Percentiles rank a stretch among this genome's conserved stretches.
Conservation (phyloP, 2,888 invertebrate species). For the Tachina lurida region DNA sequence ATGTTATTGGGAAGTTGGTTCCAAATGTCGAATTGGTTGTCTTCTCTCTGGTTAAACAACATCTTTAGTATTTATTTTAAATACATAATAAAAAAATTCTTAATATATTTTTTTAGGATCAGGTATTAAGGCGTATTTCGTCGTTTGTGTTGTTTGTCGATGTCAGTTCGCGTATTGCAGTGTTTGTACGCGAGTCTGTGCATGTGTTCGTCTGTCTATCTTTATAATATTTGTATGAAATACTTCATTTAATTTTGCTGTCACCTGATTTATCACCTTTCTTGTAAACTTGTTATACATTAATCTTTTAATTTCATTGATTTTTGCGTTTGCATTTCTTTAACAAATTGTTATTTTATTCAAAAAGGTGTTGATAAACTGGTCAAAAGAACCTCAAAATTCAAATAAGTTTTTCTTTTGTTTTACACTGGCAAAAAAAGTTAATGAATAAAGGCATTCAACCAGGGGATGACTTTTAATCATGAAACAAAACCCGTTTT, state of each 20-base stretch:
- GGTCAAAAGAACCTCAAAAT: slow-evolving; percentile 29
- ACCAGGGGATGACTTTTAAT: slow-evolving; percentile 8
- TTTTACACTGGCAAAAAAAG: neutral
- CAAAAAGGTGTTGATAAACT: slow-evolving; percentile 48
- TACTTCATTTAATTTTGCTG: slow-evolving; percentile 83
- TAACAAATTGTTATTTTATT: slow-evolving; percentile 57
- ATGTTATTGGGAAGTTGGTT: slow-evolving; percentile 66
- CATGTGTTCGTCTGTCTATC: slow-evolving; percentile 35
- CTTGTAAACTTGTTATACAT: slow-evolving; percentile 78
- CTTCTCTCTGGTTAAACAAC: slow-evolving; percentile 70
- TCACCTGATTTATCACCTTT: slow-evolving; percentile 83
- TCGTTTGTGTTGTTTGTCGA: slow-evolving; percentile 19
- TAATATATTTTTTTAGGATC: slow-evolving; percentile 32
- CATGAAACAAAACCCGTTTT: slow-evolving; percentile 13
- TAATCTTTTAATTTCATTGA: slow-evolving; percentile 79
- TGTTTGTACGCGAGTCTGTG: slow-evolving; percentile 22
- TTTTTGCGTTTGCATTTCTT: slow-evolving; percentile 72
- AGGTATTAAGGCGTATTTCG: slow-evolving; percentile 57
- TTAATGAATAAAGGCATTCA: slow-evolving; percentile 3
- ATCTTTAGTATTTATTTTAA: slow-evolving; percentile 67
- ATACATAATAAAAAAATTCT: slow-evolving; percentile 29
- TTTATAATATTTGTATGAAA: slow-evolving; percentile 72
- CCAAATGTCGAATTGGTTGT: slow-evolving; percentile 68
- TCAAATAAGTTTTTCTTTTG: slow-evolving; percentile 19
- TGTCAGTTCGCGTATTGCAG: slow-evolving; percentile 9